These are phyloP conservation scores for Astyanax mexicanus DNA, from an alignment of 2,797 vertebrate species.

Conservation along the genomic window DNA sequence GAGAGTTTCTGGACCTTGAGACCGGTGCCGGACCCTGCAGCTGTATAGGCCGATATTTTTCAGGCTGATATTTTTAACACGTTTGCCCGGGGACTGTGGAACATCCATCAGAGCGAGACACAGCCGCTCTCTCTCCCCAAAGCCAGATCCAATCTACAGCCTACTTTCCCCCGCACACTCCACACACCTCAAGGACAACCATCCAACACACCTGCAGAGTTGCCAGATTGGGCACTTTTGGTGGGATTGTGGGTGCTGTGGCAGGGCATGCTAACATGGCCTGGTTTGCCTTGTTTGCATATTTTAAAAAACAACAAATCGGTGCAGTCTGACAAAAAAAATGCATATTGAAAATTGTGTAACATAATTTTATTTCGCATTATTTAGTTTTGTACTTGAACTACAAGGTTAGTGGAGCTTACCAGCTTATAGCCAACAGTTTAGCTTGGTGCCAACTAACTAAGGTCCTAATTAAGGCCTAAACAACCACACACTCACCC, in stretches of 20 bases:
- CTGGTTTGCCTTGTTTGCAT: neutral
- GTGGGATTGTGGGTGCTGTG: neutral
- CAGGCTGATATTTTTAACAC: constrained; percentile 43
- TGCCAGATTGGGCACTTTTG: neutral
- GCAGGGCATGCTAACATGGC: neutral
- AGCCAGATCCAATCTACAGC: constrained; percentile 46
- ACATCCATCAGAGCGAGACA: constrained; percentile 55
- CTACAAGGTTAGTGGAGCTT: too few species aligned
- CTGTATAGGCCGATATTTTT: neutral
- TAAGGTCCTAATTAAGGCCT: too few species aligned
- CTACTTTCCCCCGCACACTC: constrained; percentile 21
- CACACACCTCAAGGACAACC: neutral
- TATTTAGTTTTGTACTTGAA: too few species aligned
- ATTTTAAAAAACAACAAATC: neutral
- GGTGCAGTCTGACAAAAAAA: too few species aligned
- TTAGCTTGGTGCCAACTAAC: too few species aligned
- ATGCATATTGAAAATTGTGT: too few species aligned
- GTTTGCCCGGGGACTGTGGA: constrained; percentile 39
- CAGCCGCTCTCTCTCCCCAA: constrained; percentile 48
- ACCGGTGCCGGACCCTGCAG: constrained; percentile 1
- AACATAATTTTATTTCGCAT: too few species aligned
- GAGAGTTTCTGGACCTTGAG: neutral
- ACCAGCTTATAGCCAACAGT: too few species aligned
- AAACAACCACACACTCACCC: too few species aligned
- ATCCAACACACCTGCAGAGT: neutral